A percentile compares a stretch with the other conserved stretches of the same genome.
phyloP scores from a whole-genome alignment of 2,888 invertebrate species.

The Pseudeuparius sepicola region DNA sequence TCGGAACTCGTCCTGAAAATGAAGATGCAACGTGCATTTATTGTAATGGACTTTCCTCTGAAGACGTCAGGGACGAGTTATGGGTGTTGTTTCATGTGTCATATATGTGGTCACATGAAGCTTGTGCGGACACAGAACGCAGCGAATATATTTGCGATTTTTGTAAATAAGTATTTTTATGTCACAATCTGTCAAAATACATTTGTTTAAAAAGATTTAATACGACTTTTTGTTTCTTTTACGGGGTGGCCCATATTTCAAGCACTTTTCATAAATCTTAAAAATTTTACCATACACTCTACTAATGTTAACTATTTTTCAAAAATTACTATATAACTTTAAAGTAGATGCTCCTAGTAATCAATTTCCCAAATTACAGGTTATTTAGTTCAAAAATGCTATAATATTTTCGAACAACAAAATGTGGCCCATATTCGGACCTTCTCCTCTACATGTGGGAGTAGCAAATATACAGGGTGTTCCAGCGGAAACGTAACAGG shows the following conservation, averaged over 20 bases:
- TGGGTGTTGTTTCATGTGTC: conserved; percentile 4
- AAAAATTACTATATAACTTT: neutral
- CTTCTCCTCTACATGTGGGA: conserved; percentile 9
- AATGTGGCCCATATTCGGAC: conserved; percentile 7
- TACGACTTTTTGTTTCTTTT: conserved; percentile 2
- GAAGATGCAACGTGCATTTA: conserved; percentile 11
- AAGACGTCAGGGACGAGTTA: conserved; percentile 8
- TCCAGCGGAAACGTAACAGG: too few species aligned
- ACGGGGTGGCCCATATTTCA: conserved; percentile 3
- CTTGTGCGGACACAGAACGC: conserved; percentile 7
- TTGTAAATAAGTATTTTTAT: conserved; percentile 2
- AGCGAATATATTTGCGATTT: conserved; percentile 10
- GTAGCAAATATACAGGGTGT: too few species aligned
- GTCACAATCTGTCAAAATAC: conserved; percentile 6
- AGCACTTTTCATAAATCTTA: conserved; percentile 2
- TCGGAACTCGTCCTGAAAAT: conserved; percentile 10
- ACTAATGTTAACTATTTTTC: conserved; percentile 1
- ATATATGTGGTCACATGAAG: conserved; percentile 1
- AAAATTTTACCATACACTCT: neutral
- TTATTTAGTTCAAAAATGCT: conserved; percentile 7
- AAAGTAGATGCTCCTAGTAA: conserved; percentile 4
- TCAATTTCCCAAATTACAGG: conserved; percentile 6
- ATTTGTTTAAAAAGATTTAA: conserved; percentile 1
- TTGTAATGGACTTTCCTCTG: conserved; percentile 7
- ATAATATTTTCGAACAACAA: conserved; percentile 8